These are phyloP conservation scores for Bellardia pandia DNA, from an alignment of 2,888 invertebrate genomes.

Conservation along the genomic window DNA sequence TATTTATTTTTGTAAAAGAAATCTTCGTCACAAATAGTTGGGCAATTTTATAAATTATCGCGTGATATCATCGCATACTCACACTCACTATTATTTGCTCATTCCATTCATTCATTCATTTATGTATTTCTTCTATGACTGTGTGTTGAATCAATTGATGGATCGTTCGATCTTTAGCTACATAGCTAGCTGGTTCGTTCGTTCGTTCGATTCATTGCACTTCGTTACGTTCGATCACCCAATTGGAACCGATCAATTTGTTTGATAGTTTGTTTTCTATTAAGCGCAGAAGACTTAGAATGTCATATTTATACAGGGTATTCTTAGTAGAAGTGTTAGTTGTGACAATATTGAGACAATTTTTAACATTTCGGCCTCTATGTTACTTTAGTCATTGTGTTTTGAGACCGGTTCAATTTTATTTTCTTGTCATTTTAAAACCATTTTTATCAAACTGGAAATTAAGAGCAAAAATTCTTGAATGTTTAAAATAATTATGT, in stretches of 20 bases:
- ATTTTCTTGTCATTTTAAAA: no score
- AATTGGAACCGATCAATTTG: conserved; percentile 85
- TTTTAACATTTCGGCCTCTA: no score
- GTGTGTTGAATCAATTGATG: conserved; percentile 35
- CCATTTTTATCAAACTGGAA: no score
- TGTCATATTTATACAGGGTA: conserved; percentile 35
- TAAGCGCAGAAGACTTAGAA: conserved; percentile 15
- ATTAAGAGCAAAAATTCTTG: no score
- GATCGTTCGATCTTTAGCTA: conserved; percentile 8
- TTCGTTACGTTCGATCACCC: conserved; percentile 82
- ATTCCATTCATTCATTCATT: conserved; percentile 67
- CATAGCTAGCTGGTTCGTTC: conserved; percentile 52
- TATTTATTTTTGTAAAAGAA: not conserved
- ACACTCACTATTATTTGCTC: conserved; percentile 77
- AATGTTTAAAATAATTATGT: no score
- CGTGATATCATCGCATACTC: conserved; percentile 82
- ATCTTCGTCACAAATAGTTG: conserved; percentile 44
- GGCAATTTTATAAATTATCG: conserved; percentile 77
- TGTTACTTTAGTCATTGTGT: no score
- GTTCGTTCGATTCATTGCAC: conserved; percentile 68
- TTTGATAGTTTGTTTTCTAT: conserved; percentile 75
- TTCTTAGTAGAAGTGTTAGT: conserved; percentile 1
- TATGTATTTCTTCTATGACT: conserved; percentile 35
- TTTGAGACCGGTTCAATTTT: no score
- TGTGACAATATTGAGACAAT: no score